Evolutionary conservation across 2,113 vertebrate genomes (phyloP).

Genomic region (Melanerpes formicivorus): DNA sequence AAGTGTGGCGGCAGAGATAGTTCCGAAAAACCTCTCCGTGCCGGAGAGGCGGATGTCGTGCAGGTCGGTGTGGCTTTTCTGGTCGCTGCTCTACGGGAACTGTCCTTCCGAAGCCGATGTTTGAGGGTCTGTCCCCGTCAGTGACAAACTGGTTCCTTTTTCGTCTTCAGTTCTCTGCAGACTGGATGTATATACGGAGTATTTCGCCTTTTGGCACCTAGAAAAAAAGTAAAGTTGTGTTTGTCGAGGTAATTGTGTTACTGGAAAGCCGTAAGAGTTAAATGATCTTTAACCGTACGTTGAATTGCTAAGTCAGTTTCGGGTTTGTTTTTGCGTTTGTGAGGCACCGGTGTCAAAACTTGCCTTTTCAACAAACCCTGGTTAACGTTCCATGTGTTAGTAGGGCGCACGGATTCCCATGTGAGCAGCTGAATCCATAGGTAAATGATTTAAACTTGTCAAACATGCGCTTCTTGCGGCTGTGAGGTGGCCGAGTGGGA

Average conservation of each 20-base stretch:
- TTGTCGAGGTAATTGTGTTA: background rate
- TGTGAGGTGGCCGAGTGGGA: background rate
- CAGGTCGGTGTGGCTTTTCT: accelerated
- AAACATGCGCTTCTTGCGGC: background rate
- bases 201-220: accelerated
- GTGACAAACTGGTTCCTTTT: accelerated
- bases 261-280: background rate
- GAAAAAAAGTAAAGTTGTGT: background rate
- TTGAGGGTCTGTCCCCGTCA: accelerated
- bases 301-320: accelerated
- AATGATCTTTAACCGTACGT: accelerated
- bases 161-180: accelerated
- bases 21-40: accelerated
- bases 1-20: background rate
- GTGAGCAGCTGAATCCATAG: background rate
- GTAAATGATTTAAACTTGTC: background rate
- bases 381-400: accelerated
- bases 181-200: accelerated
- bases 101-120: accelerated
- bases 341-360: too few species aligned
- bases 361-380: background rate
- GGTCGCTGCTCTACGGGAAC: background rate
- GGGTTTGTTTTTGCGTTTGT: accelerated
- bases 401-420: background rate
- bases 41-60: accelerated